Conservation (phyloP, 2,113 vertebrate genomes). For the Rousettus leschenaultii region DNA sequence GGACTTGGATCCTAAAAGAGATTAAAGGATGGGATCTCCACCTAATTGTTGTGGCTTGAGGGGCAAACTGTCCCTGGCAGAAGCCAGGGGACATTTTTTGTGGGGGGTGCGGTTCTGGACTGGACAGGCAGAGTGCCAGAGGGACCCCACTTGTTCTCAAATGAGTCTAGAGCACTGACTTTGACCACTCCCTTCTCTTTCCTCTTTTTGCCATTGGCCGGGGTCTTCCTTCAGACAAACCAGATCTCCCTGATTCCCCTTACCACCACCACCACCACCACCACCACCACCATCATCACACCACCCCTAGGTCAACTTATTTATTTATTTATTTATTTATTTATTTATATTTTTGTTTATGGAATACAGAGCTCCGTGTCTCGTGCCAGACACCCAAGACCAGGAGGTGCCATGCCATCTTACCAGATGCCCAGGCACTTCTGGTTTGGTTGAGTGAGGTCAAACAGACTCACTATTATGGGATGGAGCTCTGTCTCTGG, state of each 20-base stretch:
- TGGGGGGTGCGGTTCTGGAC: not conserved
- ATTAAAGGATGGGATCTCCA: conserved; percentile 31
- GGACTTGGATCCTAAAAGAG: conserved; percentile 21
- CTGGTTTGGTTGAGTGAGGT: conserved; percentile 57
- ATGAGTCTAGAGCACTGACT: conserved; percentile 36
- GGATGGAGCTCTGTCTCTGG: conserved; percentile 57
- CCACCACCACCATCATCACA: too few relatives aligned
- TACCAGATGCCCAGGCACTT: conserved; percentile 68
- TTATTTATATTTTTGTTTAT: not conserved
- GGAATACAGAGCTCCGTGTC: conserved; percentile 45
- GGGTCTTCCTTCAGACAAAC: conserved; percentile 37
- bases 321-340: not conserved
- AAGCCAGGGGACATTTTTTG: not conserved
- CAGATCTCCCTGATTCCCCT: not conserved
- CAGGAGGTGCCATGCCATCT: conserved; percentile 42
- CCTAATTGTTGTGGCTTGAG: not conserved
- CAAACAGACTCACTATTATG: conserved; percentile 62
- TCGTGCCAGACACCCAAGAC: conserved; percentile 55
- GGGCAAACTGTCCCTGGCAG: not conserved
- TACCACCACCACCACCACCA: fast-evolving
- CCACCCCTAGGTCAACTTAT: not conserved
- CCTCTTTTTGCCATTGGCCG: not conserved
- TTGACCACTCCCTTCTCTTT: conserved; percentile 20
- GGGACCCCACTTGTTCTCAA: not conserved
- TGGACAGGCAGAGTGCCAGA: not conserved